Conservation (phyloP, 1,140 invertebrate species). For the Hesperophylax magnus region DNA sequence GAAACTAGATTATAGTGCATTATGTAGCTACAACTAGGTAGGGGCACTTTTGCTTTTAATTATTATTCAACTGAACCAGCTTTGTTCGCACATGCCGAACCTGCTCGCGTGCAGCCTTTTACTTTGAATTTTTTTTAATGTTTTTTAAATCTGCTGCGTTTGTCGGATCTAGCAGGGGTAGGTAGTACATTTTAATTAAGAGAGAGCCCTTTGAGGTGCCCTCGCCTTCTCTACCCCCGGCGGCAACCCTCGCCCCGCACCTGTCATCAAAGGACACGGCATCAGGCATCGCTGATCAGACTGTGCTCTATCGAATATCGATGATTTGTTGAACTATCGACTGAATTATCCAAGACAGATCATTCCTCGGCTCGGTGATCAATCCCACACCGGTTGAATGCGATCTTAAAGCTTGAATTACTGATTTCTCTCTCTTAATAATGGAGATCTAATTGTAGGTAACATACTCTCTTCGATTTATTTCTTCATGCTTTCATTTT, state of each 20-base stretch:
- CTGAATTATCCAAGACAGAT: neutral
- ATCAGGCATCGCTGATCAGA: neutral
- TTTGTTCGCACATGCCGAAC: neutral
- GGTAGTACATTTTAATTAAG: slow-evolving; percentile 47
- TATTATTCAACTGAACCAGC: neutral
- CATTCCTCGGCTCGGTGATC: neutral
- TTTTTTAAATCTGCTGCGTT: neutral
- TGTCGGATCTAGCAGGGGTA: neutral
- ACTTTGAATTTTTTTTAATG: neutral
- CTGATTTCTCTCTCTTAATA: too few relatives aligned
- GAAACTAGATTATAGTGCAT: too few relatives aligned
- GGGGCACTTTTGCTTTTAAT: neutral
- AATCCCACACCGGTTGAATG: neutral
- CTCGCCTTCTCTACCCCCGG: neutral
- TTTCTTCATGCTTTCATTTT: too few relatives aligned
- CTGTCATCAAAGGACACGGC: neutral
- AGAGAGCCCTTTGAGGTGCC: slow-evolving; percentile 27
- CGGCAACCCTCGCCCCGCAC: neutral
- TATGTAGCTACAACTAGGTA: too few relatives aligned
- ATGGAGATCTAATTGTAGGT: too few relatives aligned
- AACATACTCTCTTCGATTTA: too few relatives aligned
- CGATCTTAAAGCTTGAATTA: neutral
- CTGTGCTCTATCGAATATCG: neutral
- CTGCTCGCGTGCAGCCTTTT: neutral
- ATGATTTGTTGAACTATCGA: neutral